Base-by-base conservation (phyloP, 2,888 invertebrate species). In the Tiphia femorata region DNA sequence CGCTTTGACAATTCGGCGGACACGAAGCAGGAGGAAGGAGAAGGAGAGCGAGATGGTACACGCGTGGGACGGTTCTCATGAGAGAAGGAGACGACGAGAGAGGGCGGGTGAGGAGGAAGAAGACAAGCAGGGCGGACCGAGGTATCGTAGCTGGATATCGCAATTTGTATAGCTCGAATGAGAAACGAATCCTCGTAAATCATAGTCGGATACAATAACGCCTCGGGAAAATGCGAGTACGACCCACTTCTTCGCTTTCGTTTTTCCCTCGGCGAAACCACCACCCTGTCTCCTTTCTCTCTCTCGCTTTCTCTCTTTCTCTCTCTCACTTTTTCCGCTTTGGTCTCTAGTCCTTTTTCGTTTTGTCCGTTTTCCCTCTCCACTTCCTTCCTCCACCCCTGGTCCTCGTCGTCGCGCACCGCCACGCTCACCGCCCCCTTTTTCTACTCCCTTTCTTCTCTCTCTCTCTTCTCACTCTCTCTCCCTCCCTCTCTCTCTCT, bases 151-250 rank as follows among this genome's bases (percentile, higher is more conserved):
- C 8, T 17, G 46, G 35, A 50, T 62, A 60, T 62, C 44, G 52
- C 66, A 64, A 73, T 67, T 72, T 67, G 60, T 72, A 61, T 57
- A 47, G 42, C 59, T 52, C 38, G 60, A 58, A 58, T 58, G 59
- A 59, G 61, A 69, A 64, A 66, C 48, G 64, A 57, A 64, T 65
- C 53, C 62, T 59, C 67, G 58, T 72, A 67, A 73, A 72, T 70
- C 67, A 67, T 63, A 37, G 38, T 51, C 44, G 59, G 30, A 64
- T 63, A 58, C 67, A 64, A 69, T 66, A 64, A 67, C 63, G 30
- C 42, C 30, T n/a, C 12, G 40, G 44, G 27, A 47, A 58, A 58
- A 53, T 41, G 35, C 38, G 42, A 51, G 53, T 46, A 46, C 38
- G 17, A 35, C 29, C 40, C 35, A 23, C 47, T 47, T 30, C 16